These are phyloP conservation scores for Hyles vespertilio DNA, from an alignment of 1,140 invertebrate genomes.

Conservation along the genomic window DNA sequence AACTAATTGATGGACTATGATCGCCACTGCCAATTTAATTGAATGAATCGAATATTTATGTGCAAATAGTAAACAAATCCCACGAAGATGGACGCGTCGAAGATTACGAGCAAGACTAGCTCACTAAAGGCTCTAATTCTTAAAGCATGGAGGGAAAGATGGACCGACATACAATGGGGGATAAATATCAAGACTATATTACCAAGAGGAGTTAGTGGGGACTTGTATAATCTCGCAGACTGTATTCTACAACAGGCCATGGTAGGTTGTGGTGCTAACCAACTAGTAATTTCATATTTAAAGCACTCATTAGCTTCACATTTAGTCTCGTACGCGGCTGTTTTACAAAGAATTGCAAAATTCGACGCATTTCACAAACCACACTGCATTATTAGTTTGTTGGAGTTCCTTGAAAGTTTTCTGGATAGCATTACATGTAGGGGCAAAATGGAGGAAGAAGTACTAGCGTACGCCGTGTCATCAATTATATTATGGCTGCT, in stretches of 20 bases:
- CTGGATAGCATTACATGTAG: constrained; percentile 81
- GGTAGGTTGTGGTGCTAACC: constrained; percentile 93
- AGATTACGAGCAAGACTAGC: constrained; percentile 89
- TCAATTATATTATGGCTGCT: constrained; percentile 88
- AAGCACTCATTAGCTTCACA: constrained; percentile 94
- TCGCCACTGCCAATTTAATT: too few relatives aligned
- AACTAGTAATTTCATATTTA: constrained; percentile 92
- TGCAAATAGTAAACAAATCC: neutral
- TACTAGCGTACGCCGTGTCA: constrained; percentile 84
- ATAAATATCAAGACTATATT: constrained; percentile 95
- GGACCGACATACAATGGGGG: constrained; percentile 96
- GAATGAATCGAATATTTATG: too few relatives aligned
- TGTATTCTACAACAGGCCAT: constrained; percentile 95
- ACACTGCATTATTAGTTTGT: constrained; percentile 89
- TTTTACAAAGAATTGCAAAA: constrained; percentile 91
- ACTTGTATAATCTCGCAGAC: constrained; percentile 94
- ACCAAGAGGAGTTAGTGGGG: constrained; percentile 90
- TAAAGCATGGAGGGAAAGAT: constrained; percentile 94
- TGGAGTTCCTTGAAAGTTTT: constrained; percentile 91
- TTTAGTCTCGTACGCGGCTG: constrained; percentile 92
- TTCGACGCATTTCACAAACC: constrained; percentile 93
- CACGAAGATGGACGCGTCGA: constrained; percentile 79
- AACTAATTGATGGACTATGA: too few relatives aligned
- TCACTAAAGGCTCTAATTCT: constrained; percentile 90
- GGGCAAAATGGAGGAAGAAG: constrained; percentile 88